Conservation (phyloP, 2,797 vertebrate genomes). For the Crocodylus rhombifer region DNA sequence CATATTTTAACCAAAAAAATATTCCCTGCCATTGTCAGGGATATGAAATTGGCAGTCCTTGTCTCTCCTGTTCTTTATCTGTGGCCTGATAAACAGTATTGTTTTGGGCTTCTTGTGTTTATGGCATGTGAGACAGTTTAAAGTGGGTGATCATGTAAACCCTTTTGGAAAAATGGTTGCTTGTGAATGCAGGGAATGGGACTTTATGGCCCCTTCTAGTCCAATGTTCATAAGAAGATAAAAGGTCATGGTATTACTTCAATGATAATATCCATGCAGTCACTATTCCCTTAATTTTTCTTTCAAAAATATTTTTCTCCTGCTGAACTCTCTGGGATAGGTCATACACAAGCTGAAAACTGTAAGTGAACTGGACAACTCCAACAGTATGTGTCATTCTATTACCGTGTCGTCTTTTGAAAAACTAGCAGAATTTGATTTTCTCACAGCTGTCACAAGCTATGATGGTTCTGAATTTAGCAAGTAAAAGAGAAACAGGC, state of each 20-base stretch:
- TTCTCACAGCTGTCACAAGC: not conserved
- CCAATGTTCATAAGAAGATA: not conserved
- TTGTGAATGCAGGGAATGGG: too few relatives aligned
- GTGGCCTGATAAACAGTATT: too few relatives aligned
- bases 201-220: too few relatives aligned
- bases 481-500: not conserved
- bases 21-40: too few relatives aligned
- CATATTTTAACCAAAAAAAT: too few relatives aligned
- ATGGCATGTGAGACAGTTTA: too few relatives aligned
- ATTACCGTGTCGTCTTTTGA: not conserved
- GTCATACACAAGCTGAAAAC: rapidly evolving
- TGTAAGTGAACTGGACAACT: not conserved
- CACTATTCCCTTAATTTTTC: not conserved
- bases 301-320: not conserved
- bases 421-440: not conserved
- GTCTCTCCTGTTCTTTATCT: too few relatives aligned
- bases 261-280: not conserved
- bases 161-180: too few relatives aligned
- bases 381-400: rapidly evolving
- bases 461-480: not conserved
- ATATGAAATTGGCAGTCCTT: too few relatives aligned
- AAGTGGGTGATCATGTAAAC: too few relatives aligned
- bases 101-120: too few relatives aligned
- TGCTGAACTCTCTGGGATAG: too few relatives aligned
- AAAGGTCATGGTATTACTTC: not conserved